phyloP scores from a whole-genome alignment of 1,140 invertebrate species.

The Trichonephila inaurata region DNA sequence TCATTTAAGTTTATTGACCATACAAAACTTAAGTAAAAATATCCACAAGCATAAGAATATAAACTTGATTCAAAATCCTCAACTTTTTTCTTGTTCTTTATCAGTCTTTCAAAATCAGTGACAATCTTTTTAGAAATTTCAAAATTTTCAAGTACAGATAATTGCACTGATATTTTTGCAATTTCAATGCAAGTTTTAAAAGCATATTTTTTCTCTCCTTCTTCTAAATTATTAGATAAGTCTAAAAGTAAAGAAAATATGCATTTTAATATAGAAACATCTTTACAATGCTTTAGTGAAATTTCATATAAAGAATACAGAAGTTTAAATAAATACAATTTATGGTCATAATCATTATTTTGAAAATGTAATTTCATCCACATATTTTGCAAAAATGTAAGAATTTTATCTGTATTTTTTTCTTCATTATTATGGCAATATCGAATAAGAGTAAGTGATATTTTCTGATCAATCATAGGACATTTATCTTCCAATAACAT shows the following conservation, averaged over 20 bases:
- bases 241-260: background rate
- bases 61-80: background rate
- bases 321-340: constrained; percentile 9
- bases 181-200: constrained; percentile 18
- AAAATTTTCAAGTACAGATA: background rate
- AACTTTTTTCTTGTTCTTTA: background rate
- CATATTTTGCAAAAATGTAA: background rate
- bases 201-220: background rate
- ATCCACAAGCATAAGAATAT: background rate
- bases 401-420: background rate
- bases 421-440: constrained; percentile 22
- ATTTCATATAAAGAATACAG: constrained; percentile 26
- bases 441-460: background rate
- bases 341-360: background rate
- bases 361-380: background rate
- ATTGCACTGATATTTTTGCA: background rate
- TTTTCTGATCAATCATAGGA: background rate
- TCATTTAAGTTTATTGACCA: background rate
- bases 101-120: background rate
- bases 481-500: background rate
- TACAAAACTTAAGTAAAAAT: constrained; percentile 20
- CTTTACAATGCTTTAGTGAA: background rate
- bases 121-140: background rate
- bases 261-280: background rate
- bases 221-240: background rate